A percentile compares a stretch with the other conserved stretches of the same genome.
Evolutionary conservation across 1,140 invertebrate genomes (phyloP).

Genomic region (Drosophila kikkawai): DNA sequence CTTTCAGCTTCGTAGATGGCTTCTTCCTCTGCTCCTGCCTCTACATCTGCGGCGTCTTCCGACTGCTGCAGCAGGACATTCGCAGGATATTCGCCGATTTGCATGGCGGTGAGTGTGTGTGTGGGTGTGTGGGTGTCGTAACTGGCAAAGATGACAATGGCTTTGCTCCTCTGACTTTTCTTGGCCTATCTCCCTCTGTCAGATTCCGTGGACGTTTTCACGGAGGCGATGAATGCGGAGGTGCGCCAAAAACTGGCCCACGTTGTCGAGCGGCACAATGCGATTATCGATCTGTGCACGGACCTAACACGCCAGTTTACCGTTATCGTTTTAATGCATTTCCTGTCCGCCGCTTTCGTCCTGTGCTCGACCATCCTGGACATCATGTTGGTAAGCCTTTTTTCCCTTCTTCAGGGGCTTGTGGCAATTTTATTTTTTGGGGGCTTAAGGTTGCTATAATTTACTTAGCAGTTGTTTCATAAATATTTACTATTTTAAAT

Average conservation of each 20-base stretch:
- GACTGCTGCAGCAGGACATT: conserved; percentile 72
- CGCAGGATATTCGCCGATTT: conserved; percentile 62
- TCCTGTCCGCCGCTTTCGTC: conserved; percentile 78
- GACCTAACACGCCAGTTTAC: conserved; percentile 72
- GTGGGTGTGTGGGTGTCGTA: not conserved
- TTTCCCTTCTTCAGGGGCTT: not conserved
- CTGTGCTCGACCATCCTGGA: conserved; percentile 79
- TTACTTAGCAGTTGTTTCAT: not conserved
- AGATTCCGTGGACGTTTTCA: conserved; percentile 45
- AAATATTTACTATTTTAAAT: not conserved
- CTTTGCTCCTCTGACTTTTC: conserved; percentile 2
- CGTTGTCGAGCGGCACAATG: conserved; percentile 75
- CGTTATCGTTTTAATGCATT: conserved; percentile 83
- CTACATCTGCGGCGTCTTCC: conserved; percentile 74
- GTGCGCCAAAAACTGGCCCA: conserved; percentile 42
- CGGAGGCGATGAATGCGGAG: conserved; percentile 43
- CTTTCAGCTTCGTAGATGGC: conserved; percentile 75
- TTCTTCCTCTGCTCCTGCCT: conserved; percentile 77
- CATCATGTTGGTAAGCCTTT: conserved; percentile 76
- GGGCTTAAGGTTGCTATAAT: not conserved
- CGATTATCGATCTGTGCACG: conserved; percentile 80
- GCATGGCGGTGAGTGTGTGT: conserved; percentile 55
- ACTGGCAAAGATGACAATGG: not conserved
- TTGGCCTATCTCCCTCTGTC: conserved; percentile 7
- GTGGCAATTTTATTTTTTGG: not conserved